Evolutionary conservation across 2,888 invertebrate genomes (phyloP).

Genomic region (Brachyopa scutellaris): DNA sequence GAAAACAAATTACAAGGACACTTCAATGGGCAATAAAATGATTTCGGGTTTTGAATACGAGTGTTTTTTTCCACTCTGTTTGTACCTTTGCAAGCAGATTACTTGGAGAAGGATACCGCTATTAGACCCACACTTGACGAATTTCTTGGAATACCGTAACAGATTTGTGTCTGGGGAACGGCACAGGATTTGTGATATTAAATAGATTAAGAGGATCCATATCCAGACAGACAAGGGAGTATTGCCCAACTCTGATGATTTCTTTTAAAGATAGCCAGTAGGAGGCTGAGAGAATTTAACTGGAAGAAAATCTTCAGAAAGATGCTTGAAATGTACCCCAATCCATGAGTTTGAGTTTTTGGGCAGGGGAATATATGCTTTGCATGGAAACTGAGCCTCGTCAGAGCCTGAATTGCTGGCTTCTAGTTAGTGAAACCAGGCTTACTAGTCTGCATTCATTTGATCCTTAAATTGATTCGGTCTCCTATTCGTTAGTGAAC

Average conservation of each 20-base stretch:
- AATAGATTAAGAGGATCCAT: neutral
- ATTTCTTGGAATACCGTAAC: neutral
- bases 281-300: too few relatives aligned
- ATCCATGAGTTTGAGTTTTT: too few relatives aligned
- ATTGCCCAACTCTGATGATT: neutral
- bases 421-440: too few relatives aligned
- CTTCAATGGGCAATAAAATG: constrained; percentile 45
- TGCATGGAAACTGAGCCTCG: too few relatives aligned
- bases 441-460: too few relatives aligned
- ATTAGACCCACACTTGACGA: neutral
- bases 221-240: neutral
- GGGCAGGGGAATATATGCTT: too few relatives aligned
- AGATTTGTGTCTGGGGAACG: neutral
- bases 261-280: neutral
- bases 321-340: too few relatives aligned
- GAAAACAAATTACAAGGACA: constrained; percentile 57
- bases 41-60: constrained; percentile 35
- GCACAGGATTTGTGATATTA: neutral
- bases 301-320: too few relatives aligned
- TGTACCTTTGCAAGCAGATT: neutral
- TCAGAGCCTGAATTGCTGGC: too few relatives aligned
- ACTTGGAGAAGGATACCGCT: neutral
- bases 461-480: too few relatives aligned
- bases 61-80: constrained; percentile 9
- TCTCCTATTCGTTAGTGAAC: too few relatives aligned